Base-by-base conservation (phyloP, 2,113 vertebrate genomes). In the Calidris pugnax region DNA sequence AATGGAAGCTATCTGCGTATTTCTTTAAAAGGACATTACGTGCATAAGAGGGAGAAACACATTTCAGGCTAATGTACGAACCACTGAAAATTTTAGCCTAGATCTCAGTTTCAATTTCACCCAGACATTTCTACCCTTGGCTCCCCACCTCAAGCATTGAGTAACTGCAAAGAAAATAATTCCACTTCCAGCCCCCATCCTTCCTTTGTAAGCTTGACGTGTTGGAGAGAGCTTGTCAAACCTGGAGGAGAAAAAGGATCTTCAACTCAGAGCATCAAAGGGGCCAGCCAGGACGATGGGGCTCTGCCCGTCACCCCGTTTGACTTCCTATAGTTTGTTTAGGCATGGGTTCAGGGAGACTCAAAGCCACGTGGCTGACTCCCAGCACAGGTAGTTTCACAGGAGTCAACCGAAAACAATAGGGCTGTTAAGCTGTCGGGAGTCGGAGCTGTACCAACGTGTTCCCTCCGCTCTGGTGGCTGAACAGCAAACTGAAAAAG, bases 371-470 rank as follows among this genome's bases (percentile, higher is more conserved):
- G 37, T 79, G 91, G 83, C 79, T 79, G 77, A 57, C 73, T 94
- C 94, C 77, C 69, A 96, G 94, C 88, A 76, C 57, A 64, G 91
- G 91, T 85, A 93, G 90, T 90, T 97, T 92, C 89, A 60, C 66
- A 82, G 84, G 78, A 97, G 75, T 78, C 76, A 69, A 63, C 43
- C 0, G 26, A 62, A 90, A 95, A 95, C 94, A 95, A 95, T 92
- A 32, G 73, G 68, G 69, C 66, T 89, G 92, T 94, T 93, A 83
- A 75, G 41, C 64, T 92, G 72, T 22, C 41, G 57, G 56, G 22
- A 84, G 55, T 28, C 0, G 8, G 95, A 96, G 94, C 93, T 95
- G 94, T 62, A 94, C 10, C 0, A 59, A 85, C 91, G 71, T 85
- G 96, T 93, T 96, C 84, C 84, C 80, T 78, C 60, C 0, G 1